Base-by-base conservation (phyloP, 2,113 vertebrate genomes). In the Apeltes quadracus region DNA sequence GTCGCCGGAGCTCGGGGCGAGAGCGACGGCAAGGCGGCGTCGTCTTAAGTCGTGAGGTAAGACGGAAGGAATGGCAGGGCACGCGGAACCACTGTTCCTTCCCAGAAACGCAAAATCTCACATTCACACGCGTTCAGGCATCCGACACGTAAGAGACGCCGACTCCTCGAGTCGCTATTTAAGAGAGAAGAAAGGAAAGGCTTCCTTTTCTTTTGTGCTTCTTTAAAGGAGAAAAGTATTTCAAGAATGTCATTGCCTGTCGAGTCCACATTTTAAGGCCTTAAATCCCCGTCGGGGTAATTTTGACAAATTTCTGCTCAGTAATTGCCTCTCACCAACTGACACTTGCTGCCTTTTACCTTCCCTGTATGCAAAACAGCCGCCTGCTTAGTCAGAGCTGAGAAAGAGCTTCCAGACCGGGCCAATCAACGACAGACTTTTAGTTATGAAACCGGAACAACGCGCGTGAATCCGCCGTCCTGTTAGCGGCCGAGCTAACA, bases 61-160 rank as follows among this genome's bases (percentile, higher is more conserved):
- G 72, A n/a, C 23, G 29, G 2, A 63, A 70, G 72, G 65, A 73
- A 70, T 50, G 68, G 62, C 74, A 15, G 25, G 12, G 46, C 51
- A 41, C 23, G 29, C 22, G 57, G 44, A 76, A 38, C 46, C 58
- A 64, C 65, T 61, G 61, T 39, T 56, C 43, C 68, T 68, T 72
- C 71, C 36, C 69, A 41, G 48, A 64, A 67, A 75, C 3, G 16
- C 75, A 72, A 79, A n/a, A 81, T 83, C 82, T 86, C 43, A 6
- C 14, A 50, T 64, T 64, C 13, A 65, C 9, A 63, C 2, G 36
- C 48, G 27, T 61, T 76, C 39, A 55, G 39, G 41, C 29, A 20
- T 67, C 68, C 64, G 63, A 75, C 80, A 76, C 76, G 20, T 61
- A 36, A 84, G 69, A 15, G 16, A 2, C 32, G 32, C 7, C 32